Base-by-base conservation (phyloP, 2,888 invertebrate species). In the Tanypteryx hageni region DNA sequence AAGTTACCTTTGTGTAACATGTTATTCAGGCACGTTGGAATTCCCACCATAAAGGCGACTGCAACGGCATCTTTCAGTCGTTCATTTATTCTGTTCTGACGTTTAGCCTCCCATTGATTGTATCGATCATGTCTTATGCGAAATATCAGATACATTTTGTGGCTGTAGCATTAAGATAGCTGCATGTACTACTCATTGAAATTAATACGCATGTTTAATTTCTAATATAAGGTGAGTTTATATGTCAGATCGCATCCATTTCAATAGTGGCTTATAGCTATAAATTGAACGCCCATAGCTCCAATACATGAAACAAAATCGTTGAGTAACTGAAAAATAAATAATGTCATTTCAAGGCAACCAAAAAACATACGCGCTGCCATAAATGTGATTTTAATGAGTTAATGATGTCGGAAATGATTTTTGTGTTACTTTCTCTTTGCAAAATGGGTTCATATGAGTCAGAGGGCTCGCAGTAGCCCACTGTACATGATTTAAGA, bases 31-130 rank as follows among this genome's bases (percentile, higher is more conserved):
- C 14, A n/a, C 27, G 56, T 83, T 83, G 9, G 64, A 89, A 64
- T 89, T 89, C 31, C 89, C 89, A 27, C 44, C 89, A 5, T 44
- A n/a, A 11, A 9, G 31, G n/a, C 44, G 8, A 31, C 44, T 4
- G 44, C 64, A 27, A 44, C 64, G 89, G 44, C 89, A 22, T 89
- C 89, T 89, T 89, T 89, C 64, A n/a, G 10, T 18, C n/a, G 44
- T 44, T 68, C 89, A n/a, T 3, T 89, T 89, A n/a, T 89, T 89
- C 44, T 18, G n/a, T 68, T 68, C 64, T 89, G 89, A 89, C 89
- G 89, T 89, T 89, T 89, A 14, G 64, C 64, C 89, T 64, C 89
- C 64, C 89, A 89, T 89, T 89, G 89, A 89, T 89, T 89, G 89
- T 89, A 89, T 89, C 68, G 89, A 89, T 89, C 89, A 89, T 89